These are phyloP conservation scores for Zoroaster sp. DNA, from an alignment of 53 echinoderm and acorn worm genomes.

Conservation along the genomic window DNA sequence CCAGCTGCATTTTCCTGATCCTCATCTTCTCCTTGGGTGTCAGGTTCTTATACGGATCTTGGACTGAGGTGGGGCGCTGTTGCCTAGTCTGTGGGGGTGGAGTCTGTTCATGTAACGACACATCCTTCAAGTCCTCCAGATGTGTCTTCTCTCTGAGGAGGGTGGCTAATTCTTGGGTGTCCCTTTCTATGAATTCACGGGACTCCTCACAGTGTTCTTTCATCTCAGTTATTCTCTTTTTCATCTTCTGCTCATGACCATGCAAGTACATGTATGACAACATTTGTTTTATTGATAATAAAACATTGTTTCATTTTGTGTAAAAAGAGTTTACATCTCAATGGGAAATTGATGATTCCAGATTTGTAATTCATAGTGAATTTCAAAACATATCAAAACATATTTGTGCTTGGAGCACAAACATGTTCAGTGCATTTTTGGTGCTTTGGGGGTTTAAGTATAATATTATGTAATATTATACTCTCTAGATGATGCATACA, in stretches of 20 bases:
- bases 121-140: conserved; percentile 86
- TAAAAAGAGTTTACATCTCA: too few relatives aligned
- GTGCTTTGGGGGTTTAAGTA: too few relatives aligned
- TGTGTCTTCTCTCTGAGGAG: conserved; percentile 90
- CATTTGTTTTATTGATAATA: too few relatives aligned
- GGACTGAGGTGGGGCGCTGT: not conserved
- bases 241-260: conserved; percentile 85
- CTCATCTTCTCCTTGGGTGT: conserved; percentile 90
- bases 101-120: conserved; percentile 45
- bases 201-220: conserved; percentile 82
- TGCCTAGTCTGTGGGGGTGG: not conserved
- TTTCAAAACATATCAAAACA: too few relatives aligned
- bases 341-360: too few relatives aligned
- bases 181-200: conserved; percentile 54
- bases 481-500: too few relatives aligned
- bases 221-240: conserved; percentile 81
- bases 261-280: not conserved
- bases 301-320: too few relatives aligned
- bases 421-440: too few relatives aligned
- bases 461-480: too few relatives aligned
- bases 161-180: conserved; percentile 83
- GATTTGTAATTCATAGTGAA: too few relatives aligned
- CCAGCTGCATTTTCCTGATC: conserved; percentile 84
- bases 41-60: conserved; percentile 63
- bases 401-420: too few relatives aligned